Conservation (phyloP, 2,888 invertebrate genomes). For the Cataglyphis cursor region DNA sequence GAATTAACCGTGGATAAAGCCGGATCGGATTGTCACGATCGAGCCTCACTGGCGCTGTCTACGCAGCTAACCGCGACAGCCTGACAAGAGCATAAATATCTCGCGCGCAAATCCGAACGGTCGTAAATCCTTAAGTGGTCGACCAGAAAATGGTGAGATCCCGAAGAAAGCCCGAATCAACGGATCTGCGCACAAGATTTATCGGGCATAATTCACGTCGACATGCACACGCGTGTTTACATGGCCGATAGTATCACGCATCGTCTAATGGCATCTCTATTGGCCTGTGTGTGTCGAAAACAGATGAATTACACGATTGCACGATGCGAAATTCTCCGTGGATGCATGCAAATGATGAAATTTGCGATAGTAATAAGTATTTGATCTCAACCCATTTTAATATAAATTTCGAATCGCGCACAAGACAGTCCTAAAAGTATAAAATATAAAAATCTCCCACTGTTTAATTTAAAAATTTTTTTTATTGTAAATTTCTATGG, state of each 20-base stretch:
- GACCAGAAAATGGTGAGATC: conserved; percentile 54
- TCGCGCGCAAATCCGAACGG: conserved; percentile 67
- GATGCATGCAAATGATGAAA: background rate
- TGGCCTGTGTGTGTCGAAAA: conserved; percentile 25
- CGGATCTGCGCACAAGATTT: conserved; percentile 62
- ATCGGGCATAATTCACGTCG: conserved; percentile 66
- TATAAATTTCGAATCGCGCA: background rate
- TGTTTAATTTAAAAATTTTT: background rate
- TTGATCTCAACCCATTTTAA: background rate
- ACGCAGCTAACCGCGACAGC: conserved; percentile 53
- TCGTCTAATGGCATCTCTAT: conserved; percentile 49
- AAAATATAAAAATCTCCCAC: background rate
- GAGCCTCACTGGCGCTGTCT: conserved; percentile 49
- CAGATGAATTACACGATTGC: conserved; percentile 41
- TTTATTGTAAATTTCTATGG: background rate
- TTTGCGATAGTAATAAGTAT: background rate
- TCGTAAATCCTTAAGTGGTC: conserved; percentile 74
- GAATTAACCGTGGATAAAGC: conserved; percentile 76
- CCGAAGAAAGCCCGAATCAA: conserved; percentile 66
- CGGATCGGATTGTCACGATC: conserved; percentile 72
- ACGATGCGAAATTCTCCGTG: conserved; percentile 22
- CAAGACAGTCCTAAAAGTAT: background rate
- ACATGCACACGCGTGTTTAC: conserved; percentile 61
- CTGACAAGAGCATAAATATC: conserved; percentile 67
- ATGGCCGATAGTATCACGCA: conserved; percentile 51